Conservation (phyloP, 2,888 invertebrate species). For the Chrysotoxum bicinctum region DNA sequence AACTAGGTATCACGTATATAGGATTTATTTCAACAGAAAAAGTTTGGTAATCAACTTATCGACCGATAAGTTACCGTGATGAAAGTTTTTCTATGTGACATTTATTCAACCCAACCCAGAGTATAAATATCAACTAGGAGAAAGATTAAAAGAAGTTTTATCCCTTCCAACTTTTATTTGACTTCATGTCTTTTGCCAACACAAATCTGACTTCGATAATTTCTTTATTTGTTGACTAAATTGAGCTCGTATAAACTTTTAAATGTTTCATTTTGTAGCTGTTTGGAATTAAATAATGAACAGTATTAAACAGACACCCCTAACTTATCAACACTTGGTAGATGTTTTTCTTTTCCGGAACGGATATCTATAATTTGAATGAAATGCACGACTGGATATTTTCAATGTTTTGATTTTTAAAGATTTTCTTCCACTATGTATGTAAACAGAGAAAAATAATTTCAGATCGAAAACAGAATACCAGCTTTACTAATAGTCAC, state of each 20-base stretch:
- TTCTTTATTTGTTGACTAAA: background rate
- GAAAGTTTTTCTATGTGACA: background rate
- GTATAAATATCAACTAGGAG: background rate
- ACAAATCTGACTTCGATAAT: background rate
- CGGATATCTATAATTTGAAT: no score
- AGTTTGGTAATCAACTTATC: conserved; percentile 12
- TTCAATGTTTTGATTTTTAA: no score
- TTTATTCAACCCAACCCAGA: background rate
- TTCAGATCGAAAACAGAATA: no score
- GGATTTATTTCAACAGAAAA: background rate
- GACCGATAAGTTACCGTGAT: background rate
- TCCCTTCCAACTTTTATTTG: background rate
- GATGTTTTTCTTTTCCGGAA: background rate
- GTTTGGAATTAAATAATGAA: background rate
- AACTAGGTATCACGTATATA: background rate
- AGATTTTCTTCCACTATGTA: no score
- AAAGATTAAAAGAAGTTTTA: background rate
- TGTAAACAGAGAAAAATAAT: no score
- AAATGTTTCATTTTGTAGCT: background rate
- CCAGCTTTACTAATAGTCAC: no score
- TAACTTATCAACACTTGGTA: background rate
- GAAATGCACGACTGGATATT: no score
- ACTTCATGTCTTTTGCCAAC: background rate
- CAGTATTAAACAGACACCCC: background rate
- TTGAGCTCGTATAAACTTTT: conserved; percentile 15